Conservation (phyloP, 2,113 vertebrate genomes). For the Pomatorhinus ruficollis region DNA sequence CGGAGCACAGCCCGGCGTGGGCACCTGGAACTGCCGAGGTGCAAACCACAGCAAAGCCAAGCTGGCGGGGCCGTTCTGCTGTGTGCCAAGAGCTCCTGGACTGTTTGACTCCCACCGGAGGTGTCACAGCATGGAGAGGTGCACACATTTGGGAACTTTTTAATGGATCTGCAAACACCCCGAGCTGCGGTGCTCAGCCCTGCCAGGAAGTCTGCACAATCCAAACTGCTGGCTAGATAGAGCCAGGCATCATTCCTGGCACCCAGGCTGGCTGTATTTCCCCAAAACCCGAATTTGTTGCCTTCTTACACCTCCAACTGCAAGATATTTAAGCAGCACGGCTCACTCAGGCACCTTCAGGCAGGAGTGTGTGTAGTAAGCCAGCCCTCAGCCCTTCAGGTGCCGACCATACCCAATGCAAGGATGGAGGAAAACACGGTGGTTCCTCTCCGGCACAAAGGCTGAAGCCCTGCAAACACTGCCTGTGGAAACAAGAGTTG, state of each 20-base stretch:
- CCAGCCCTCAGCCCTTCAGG: not conserved
- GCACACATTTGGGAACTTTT: not conserved
- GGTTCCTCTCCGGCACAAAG: not conserved
- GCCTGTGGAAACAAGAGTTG: not conserved
- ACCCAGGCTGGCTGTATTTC: conserved; percentile 10
- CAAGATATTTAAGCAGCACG: not conserved
- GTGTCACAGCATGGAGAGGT: not conserved
- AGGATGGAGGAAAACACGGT: not conserved
- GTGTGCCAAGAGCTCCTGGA: not conserved
- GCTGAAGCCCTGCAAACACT: not conserved
- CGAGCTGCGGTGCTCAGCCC: not conserved
- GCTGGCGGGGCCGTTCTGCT: not conserved
- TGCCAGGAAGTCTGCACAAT: rapidly evolving
- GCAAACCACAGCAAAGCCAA: not conserved
- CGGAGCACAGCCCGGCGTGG: rapidly evolving
- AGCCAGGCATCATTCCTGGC: not conserved
- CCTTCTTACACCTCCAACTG: not conserved
- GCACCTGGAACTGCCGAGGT: not conserved
- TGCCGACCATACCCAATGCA: rapidly evolving
- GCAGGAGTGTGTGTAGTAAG: not conserved
- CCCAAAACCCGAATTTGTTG: conserved; percentile 6
- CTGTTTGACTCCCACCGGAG: not conserved
- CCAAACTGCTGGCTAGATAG: not conserved
- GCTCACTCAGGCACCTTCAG: not conserved
- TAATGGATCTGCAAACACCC: not conserved